These are phyloP conservation scores for Monodelphis domestica DNA, from an alignment of 2,797 vertebrate genomes.

Conservation along the genomic window DNA sequence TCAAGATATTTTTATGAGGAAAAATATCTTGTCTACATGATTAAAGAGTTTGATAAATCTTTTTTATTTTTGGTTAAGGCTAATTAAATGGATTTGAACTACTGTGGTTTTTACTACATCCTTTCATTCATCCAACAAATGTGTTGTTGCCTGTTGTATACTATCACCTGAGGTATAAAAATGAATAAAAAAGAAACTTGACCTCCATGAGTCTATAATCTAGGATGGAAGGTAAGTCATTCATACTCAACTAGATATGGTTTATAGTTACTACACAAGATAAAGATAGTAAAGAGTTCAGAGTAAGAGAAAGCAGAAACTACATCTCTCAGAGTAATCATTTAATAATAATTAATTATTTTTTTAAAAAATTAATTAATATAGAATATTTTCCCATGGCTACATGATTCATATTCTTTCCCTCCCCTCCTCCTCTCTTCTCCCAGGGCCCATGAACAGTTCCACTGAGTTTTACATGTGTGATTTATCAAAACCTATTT, in stretches of 20 bases:
- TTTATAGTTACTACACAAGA: background rate
- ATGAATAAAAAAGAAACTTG: background rate
- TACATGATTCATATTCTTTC: too few relatives aligned
- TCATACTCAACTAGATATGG: background rate
- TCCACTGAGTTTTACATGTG: too few relatives aligned
- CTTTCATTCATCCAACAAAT: background rate
- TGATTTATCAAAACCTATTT: too few relatives aligned
- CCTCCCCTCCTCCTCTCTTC: too few relatives aligned
- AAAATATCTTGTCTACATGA: background rate
- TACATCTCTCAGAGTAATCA: background rate
- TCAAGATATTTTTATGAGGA: background rate
- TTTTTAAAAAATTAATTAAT: too few relatives aligned
- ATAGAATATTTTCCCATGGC: too few relatives aligned
- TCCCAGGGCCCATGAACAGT: too few relatives aligned
- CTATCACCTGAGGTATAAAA: background rate
- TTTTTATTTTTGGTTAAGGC: background rate
- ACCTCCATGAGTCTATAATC: background rate
- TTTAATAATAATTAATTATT: background rate
- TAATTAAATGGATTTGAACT: background rate
- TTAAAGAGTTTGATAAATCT: background rate
- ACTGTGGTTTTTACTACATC: background rate
- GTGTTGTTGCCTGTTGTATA: background rate
- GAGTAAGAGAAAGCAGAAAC: background rate
- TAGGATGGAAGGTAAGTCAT: background rate
- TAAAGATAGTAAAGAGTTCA: background rate